Base-by-base conservation (phyloP, 2,888 invertebrate species). In the Timema cristinae region DNA sequence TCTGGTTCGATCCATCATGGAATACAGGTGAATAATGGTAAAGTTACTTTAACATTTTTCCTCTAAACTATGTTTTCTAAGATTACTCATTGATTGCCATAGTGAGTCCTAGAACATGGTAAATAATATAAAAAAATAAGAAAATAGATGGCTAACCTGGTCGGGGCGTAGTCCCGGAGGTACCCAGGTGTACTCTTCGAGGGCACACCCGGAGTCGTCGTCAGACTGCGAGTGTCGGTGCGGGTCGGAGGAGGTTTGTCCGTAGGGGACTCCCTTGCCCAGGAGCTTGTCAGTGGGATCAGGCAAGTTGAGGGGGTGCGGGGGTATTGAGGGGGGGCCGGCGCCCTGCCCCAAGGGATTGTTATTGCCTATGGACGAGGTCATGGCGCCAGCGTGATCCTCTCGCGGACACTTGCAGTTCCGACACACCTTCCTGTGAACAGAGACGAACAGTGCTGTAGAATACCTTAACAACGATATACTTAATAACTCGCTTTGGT, bases 131-230 rank as follows among this genome's bases (percentile, higher is more conserved):
- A 32, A 1, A 32, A 32, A 2, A 32, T 2, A 32, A 32, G 32
- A 32, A 4, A 32, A 32, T 32, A 4, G 32, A 32, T 7, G 10
- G 8, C 51, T 32, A 82, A 98, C 98, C 91, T 97, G 97, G 84
- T 98, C 97, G 1, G 98, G 97, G 81, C 97, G 89, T 15, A 98
- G 85, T 75, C 97, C 97, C 5, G 95, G 95, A 56, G 98, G 98
- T 75, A 98, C 95, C 98, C 98, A 98, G 2, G 97, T 96, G 83
- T 97, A 98, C 83, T 98, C 98, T 82, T 98, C 98, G 76, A 98
- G 84, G 47, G 97, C 97, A 82, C 98, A 98, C 10, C 98, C 98
- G 71, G 95, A 95, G 84, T 98, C 98, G 81, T 98, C 97, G 82
- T 98, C 98, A 75, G 95, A 95, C 82, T 96, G 95, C 68, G 95